These are phyloP conservation scores for Oryzias woworae DNA, from an alignment of 2,113 vertebrate species.

Conservation along the genomic window DNA sequence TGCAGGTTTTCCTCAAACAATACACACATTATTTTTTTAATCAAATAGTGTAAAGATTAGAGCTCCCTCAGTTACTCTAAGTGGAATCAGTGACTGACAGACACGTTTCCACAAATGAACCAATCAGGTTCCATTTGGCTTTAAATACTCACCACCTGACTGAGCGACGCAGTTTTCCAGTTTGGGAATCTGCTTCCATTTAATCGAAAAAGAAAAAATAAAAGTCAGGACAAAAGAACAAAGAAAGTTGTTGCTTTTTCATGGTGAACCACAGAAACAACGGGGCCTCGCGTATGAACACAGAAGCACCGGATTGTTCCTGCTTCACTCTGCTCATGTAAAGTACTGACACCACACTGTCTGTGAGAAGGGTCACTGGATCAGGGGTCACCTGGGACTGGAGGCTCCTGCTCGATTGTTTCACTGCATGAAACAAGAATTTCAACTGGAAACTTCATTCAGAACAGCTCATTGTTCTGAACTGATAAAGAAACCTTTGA, in stretches of 20 bases:
- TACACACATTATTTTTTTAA: too few relatives aligned
- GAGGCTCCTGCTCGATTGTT: slow-evolving; percentile 43
- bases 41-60: too few relatives aligned
- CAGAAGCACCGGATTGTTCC: slow-evolving; percentile 28
- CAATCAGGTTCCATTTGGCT: too few relatives aligned
- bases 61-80: too few relatives aligned
- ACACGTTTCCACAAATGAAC: too few relatives aligned
- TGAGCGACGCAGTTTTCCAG: too few relatives aligned
- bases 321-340: slow-evolving; percentile 18
- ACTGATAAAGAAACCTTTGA: too few relatives aligned
- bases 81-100: too few relatives aligned
- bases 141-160: too few relatives aligned
- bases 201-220: neutral
- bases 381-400: slow-evolving; percentile 9
- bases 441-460: slow-evolving; percentile 47
- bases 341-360: neutral
- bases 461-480: slow-evolving; percentile 48
- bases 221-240: neutral
- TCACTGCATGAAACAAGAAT: slow-evolving; percentile 39
- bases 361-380: slow-evolving; percentile 31
- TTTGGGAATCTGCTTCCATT: too few relatives aligned
- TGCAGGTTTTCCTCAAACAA: too few relatives aligned
- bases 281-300: slow-evolving; percentile 7
- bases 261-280: slow-evolving; percentile 2
- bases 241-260: neutral